Percentiles rank a stretch among this genome's conserved stretches.
These are phyloP conservation scores for Eupleurogrammus muticus DNA, from an alignment of 2,797 vertebrate species.

Conservation along the genomic window DNA sequence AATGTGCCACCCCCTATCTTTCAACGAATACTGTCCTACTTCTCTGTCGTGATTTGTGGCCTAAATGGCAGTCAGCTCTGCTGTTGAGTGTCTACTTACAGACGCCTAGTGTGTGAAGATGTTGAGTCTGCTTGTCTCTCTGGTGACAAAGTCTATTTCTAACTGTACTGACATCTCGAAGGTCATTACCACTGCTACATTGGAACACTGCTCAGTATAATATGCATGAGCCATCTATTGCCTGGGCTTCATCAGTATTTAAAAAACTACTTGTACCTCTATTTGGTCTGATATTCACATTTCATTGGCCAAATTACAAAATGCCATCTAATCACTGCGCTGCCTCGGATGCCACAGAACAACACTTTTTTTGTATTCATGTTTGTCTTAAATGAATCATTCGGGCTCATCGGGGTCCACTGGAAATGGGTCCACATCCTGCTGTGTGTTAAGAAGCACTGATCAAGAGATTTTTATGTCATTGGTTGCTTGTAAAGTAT, in stretches of 20 bases:
- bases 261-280: not conserved
- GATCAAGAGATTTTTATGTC: constrained; percentile 1
- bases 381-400: constrained; percentile 1
- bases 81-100: constrained; percentile 66
- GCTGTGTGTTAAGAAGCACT: not conserved
- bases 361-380: constrained; percentile 14
- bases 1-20: constrained; percentile 21
- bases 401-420: not conserved
- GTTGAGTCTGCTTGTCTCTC: constrained; percentile 39
- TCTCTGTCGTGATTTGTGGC: constrained; percentile 19
- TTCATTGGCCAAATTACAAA: constrained; percentile 7
- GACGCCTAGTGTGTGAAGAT: constrained; percentile 50
- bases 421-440: constrained; percentile 3
- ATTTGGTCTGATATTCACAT: constrained; percentile 8
- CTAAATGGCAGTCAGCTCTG: constrained; percentile 17
- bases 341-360: constrained; percentile 42
- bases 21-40: constrained; percentile 15
- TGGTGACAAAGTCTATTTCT: constrained; percentile 70
- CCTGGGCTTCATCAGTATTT: not conserved
- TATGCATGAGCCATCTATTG: constrained; percentile 23
- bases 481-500: constrained; percentile 9
- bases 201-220: constrained; percentile 31
- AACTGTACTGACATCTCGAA: constrained; percentile 54
- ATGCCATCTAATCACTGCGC: constrained; percentile 31
- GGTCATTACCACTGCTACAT: constrained; percentile 47